Conservation (phyloP, 2,113 vertebrate genomes). For the Phasianus colchicus region DNA sequence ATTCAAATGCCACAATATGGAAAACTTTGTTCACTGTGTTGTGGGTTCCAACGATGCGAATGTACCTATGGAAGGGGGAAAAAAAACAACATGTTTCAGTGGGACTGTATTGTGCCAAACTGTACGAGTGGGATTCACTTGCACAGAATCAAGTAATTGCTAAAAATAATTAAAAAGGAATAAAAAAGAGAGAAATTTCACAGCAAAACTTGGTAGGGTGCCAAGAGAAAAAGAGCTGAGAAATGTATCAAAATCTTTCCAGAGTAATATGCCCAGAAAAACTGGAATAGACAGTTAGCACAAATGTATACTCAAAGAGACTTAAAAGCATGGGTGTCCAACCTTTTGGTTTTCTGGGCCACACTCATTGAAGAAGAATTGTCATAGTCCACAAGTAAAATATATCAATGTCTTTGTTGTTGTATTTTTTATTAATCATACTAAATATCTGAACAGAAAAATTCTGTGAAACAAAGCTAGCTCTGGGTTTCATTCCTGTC, state of each 20-base stretch:
- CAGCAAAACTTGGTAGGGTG: background rate
- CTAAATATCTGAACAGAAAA: background rate
- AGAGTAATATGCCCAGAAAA: slow-evolving; percentile 22
- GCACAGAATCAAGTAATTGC: background rate
- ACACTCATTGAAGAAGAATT: background rate
- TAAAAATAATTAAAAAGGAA: background rate
- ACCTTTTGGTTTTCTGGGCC: background rate
- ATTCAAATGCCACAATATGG: slow-evolving; percentile 97
- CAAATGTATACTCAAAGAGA: background rate
- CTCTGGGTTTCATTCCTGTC: background rate
- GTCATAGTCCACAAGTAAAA: background rate
- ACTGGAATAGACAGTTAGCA: background rate
- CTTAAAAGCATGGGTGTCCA: background rate
- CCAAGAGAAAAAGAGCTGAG: background rate
- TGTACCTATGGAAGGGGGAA: slow-evolving; percentile 80
- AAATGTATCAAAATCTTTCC: background rate
- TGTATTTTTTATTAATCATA: background rate
- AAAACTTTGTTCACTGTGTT: slow-evolving; percentile 99
- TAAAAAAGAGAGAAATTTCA: background rate
- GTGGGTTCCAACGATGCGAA: slow-evolving; percentile 97
- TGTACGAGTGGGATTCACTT: background rate
- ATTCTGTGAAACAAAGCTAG: background rate
- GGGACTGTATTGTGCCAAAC: background rate
- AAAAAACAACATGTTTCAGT: background rate
- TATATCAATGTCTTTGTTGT: background rate